Conservation (phyloP, 2,888 invertebrate species). For the Adineta ricciae region DNA sequence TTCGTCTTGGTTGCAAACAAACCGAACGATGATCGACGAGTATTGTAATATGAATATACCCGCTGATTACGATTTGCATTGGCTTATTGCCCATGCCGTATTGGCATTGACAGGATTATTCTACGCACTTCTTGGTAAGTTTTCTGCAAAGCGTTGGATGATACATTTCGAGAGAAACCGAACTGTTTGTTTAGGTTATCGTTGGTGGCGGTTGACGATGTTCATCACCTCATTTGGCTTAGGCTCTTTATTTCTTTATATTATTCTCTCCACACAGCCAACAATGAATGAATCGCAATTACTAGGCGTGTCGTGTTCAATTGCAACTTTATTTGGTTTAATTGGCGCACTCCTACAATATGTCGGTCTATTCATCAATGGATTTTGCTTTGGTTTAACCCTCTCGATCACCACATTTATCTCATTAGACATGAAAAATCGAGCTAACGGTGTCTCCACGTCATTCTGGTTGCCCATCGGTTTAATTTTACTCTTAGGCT, state of each 20-base stretch:
- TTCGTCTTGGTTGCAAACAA: neutral
- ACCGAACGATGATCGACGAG: neutral
- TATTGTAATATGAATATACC: neutral
- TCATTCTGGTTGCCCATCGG: neutral
- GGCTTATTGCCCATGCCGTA: neutral
- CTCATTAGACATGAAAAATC: neutral
- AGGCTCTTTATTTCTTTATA: neutral
- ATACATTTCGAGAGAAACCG: neutral
- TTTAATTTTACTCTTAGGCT: neutral
- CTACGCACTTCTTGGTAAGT: neutral
- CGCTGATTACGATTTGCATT: neutral
- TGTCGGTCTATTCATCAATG: neutral
- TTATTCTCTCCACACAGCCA: neutral
- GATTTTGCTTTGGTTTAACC: conserved; percentile 16
- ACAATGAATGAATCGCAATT: neutral
- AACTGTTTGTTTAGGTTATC: neutral
- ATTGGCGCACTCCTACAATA: conserved; percentile 20
- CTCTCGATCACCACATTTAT: neutral
- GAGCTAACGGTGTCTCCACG: neutral
- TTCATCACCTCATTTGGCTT: neutral
- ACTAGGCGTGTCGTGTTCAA: conserved; percentile 14
- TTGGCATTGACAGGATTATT: neutral
- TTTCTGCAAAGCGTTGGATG: neutral
- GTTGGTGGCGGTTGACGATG: conserved; percentile 13
- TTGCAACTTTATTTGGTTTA: conserved; percentile 2